Conservation (phyloP, 2,113 vertebrate species). For the Tachysurus vachellii region DNA sequence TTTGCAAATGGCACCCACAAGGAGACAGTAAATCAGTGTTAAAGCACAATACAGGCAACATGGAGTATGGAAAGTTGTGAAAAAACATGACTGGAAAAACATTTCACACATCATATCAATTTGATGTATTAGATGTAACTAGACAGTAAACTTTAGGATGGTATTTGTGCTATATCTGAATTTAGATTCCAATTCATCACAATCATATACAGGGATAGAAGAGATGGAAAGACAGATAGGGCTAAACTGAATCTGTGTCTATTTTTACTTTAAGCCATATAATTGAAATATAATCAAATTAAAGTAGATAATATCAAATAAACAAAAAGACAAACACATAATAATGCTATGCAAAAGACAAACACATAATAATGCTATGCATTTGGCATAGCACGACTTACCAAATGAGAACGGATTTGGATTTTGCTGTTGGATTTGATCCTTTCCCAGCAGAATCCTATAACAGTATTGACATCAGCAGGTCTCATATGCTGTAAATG, state of each 20-base stretch:
- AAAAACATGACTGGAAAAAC: constrained; percentile 29
- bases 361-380: background rate
- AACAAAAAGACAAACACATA: background rate
- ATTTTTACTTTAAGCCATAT: constrained; percentile 7
- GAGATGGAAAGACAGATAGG: constrained; percentile 14
- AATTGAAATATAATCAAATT: constrained; percentile 8
- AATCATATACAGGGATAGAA: background rate
- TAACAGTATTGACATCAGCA: constrained; percentile 4
- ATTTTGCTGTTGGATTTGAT: background rate
- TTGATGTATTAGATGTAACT: background rate
- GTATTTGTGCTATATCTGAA: background rate
- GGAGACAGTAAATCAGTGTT: constrained; percentile 67
- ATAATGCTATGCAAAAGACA: background rate
- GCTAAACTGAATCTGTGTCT: constrained; percentile 14
- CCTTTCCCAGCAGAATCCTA: background rate
- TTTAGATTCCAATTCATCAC: constrained; percentile 1
- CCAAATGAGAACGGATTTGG: background rate
- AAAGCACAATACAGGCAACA: constrained; percentile 70
- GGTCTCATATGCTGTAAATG: constrained; percentile 33
- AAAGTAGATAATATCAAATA: constrained; percentile 6
- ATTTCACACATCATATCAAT: background rate
- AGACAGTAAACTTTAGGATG: background rate
- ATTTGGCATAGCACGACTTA: background rate
- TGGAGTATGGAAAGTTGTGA: constrained; percentile 51
- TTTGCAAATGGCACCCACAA: constrained; percentile 78